Percentiles rank a stretch among this genome's conserved stretches.
These are phyloP conservation scores for Leptinotarsa peninsularis DNA, from an alignment of 2,888 invertebrate species.

Conservation along the genomic window DNA sequence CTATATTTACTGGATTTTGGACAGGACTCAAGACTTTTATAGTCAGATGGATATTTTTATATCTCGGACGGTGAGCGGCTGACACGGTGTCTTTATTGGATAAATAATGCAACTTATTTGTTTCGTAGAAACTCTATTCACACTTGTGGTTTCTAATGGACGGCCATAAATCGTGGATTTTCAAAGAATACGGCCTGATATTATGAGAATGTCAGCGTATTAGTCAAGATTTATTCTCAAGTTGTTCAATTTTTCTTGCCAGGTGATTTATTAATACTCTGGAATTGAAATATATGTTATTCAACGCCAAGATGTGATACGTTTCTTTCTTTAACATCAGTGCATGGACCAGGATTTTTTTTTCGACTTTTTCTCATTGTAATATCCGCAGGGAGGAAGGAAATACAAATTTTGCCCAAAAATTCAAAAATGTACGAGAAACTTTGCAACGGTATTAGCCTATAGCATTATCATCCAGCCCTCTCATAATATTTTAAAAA, in stretches of 20 bases:
- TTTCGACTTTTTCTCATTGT: too few species aligned
- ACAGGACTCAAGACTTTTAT: constrained; percentile 52
- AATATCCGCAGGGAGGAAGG: too few species aligned
- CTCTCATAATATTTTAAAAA: too few species aligned
- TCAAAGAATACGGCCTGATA: background rate
- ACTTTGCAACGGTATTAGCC: too few species aligned
- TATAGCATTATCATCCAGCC: too few species aligned
- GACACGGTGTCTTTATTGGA: constrained; percentile 28
- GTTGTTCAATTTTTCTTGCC: constrained; percentile 2
- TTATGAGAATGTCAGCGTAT: constrained; percentile 22
- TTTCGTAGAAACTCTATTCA: constrained; percentile 10
- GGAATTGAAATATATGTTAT: constrained; percentile 2
- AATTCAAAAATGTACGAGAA: too few species aligned
- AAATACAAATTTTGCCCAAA: too few species aligned
- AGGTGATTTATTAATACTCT: background rate
- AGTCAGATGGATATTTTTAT: constrained; percentile 39
- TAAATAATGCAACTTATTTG: constrained; percentile 21
- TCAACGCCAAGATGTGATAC: too few species aligned
- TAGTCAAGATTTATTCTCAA: constrained; percentile 22
- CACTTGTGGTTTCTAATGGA: background rate
- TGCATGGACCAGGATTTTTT: too few species aligned
- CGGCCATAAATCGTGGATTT: constrained; percentile 11
- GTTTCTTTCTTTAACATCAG: too few species aligned
- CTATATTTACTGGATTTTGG: constrained; percentile 53
- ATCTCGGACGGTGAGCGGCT: constrained; percentile 31